phyloP scores from a whole-genome alignment of 2,797 vertebrate genomes.

The Centropyge bicolor region DNA sequence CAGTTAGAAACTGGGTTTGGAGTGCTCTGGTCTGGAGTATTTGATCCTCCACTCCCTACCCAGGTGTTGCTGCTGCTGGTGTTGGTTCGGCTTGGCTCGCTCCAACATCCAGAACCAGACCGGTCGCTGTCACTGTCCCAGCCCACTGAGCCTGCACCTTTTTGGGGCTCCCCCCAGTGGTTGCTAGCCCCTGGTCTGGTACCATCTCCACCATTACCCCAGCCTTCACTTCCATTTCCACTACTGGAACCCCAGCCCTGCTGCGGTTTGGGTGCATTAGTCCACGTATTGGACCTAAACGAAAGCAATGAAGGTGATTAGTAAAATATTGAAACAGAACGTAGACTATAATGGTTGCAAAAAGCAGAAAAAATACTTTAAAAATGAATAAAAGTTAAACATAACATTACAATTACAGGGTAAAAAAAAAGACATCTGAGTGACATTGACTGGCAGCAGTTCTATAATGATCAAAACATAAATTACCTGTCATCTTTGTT shows the following conservation, averaged over 20 bases:
- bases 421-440: neutral
- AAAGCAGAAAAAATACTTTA: neutral
- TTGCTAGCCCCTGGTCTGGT: conserved; percentile 82
- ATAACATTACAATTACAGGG: neutral
- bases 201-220: conserved; percentile 88
- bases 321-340: neutral
- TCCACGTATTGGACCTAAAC: conserved; percentile 89
- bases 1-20: conserved; percentile 85
- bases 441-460: neutral
- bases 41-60: conserved; percentile 84
- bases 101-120: conserved; percentile 93
- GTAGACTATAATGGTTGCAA: neutral
- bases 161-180: conserved; percentile 94
- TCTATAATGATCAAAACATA: neutral
- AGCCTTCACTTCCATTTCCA: conserved; percentile 81
- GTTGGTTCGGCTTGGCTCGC: conserved; percentile 88
- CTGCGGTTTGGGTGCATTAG: conserved; percentile 84
- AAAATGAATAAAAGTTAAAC: neutral
- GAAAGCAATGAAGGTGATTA: conserved; percentile 11
- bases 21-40: conserved; percentile 85
- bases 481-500: conserved; percentile 91
- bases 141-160: conserved; percentile 88
- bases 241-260: conserved; percentile 89
- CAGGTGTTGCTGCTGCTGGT: conserved; percentile 87
- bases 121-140: conserved; percentile 93